Evolutionary conservation across 2,888 invertebrate genomes (phyloP), one percentile per base, ranked within the genome.

Genomic region (Ophion ellenae): DNA sequence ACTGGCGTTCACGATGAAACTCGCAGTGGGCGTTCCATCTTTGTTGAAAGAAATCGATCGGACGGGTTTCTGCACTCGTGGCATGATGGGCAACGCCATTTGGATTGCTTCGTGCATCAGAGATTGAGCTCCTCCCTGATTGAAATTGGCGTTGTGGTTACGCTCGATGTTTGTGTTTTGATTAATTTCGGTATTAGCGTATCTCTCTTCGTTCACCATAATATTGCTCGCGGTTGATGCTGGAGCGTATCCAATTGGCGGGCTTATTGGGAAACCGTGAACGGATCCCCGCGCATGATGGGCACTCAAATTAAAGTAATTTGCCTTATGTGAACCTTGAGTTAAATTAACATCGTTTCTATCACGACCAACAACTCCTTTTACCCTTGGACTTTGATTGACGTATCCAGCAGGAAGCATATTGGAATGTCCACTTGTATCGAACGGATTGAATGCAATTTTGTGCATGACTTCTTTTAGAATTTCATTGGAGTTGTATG

Each of bases 101-200:
- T 86, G 89, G 88, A 91, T 91, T 86, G 87, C 83, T 80, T 84
- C 85, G 70, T 83, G 83, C 81, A 84, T 86, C 75, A 67, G 75
- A 71, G 81, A 80, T 78, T 73, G 81, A 61, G 32, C 70, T 81
- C 70, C 87, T 67, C 88, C 88, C 88, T 88, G 86, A 91, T 91
- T 89, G 87, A 90, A 90, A 89, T 88, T 90, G 80, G 71, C 79
- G 59, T 88, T 90, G 80, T 84, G 88, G 87, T 87, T 87, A 57
- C 81, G 69, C 66, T 81, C 77, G 59, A 59, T 74, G 85, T 78
- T 82, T 78, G 75, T 45, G 40, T 83, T 80, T 71, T 59, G 74
- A 80, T 85, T 79, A 75, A 71, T 81, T 70, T 61, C 47, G 67
- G 57, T 36, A 81, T 86, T 79, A 81, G 53, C 70, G 69, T 78